Conservation (phyloP, 2,113 vertebrate genomes). For the Galeopterus variegatus region DNA sequence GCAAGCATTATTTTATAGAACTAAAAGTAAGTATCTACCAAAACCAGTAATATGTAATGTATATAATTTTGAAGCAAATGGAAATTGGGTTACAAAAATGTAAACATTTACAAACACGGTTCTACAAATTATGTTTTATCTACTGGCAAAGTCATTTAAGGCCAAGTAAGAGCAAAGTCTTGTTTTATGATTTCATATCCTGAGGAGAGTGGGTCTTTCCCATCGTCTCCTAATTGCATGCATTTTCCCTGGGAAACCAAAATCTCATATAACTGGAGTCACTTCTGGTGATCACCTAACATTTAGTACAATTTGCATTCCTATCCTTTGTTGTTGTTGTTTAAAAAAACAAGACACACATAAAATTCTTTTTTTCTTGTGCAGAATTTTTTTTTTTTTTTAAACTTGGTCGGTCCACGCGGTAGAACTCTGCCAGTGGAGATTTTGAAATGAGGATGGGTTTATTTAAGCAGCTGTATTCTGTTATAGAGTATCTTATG, state of each 20-base stretch:
- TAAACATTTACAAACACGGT: constrained; percentile 17
- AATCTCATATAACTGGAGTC: neutral
- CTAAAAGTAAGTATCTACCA: constrained; percentile 29
- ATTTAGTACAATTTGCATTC: neutral
- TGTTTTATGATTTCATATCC: neutral
- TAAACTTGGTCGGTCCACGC: neutral
- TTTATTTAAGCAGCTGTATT: constrained; percentile 56
- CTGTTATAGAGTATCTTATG: constrained; percentile 56
- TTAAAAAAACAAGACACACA: constrained; percentile 13
- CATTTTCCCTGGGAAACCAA: neutral
- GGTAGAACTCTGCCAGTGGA: constrained; percentile 22
- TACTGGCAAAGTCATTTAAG: neutral
- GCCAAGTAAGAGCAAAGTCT: neutral
- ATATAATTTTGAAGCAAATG: constrained; percentile 40
- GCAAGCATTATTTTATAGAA: constrained; percentile 28
- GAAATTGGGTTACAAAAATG: constrained; percentile 15
- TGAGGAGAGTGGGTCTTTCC: neutral
- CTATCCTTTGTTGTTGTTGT: neutral
- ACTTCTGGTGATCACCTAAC: neutral
- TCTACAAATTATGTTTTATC: constrained; percentile 38
- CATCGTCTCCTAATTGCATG: neutral
- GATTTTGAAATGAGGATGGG: constrained; percentile 30
- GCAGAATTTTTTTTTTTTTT: constrained; percentile 17
- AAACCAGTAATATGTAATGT: constrained; percentile 18
- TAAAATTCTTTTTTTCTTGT: neutral